Conservation (phyloP, 2,888 invertebrate species). For the Eueremaeus valkanovi region DNA sequence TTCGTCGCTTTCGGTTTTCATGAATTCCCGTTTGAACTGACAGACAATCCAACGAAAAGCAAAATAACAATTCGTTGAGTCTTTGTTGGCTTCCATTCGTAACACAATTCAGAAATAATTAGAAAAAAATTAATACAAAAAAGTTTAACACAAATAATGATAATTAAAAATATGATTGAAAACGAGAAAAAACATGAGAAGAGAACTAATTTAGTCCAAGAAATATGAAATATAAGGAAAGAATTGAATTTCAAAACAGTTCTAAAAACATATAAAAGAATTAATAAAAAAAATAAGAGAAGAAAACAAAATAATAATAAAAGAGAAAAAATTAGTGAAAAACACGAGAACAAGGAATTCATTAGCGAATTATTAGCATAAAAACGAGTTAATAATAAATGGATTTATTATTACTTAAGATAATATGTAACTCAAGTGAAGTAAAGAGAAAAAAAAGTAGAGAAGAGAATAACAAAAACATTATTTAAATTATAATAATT, state of each 20-base stretch:
- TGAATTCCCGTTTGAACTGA: conserved; percentile 44
- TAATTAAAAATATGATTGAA: no score
- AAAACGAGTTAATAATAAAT: conserved; percentile 8
- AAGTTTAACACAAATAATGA: no score
- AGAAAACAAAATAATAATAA: no score
- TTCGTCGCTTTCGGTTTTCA: conserved; percentile 42
- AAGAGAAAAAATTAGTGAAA: neutral
- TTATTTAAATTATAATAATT: conserved; percentile 28
- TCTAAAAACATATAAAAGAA: no score
- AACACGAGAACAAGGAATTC: neutral
- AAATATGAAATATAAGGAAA: no score
- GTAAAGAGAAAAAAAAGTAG: neutral
- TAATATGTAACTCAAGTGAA: neutral
- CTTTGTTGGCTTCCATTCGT: conserved; percentile 38
- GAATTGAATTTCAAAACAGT: no score
- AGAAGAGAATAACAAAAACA: neutral
- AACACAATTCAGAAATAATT: neutral
- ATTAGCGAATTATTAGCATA: neutral
- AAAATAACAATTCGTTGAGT: conserved; percentile 44
- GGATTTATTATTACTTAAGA: neutral
- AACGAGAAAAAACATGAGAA: no score
- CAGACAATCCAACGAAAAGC: conserved; percentile 44
- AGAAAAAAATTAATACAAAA: neutral
- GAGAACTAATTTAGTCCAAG: no score
- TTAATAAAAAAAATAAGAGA: no score